A percentile compares a stretch with the other conserved stretches of the same genome.
These are phyloP conservation scores for Neodiprion pinetum DNA, from an alignment of 1,140 invertebrate species.

Conservation along the genomic window DNA sequence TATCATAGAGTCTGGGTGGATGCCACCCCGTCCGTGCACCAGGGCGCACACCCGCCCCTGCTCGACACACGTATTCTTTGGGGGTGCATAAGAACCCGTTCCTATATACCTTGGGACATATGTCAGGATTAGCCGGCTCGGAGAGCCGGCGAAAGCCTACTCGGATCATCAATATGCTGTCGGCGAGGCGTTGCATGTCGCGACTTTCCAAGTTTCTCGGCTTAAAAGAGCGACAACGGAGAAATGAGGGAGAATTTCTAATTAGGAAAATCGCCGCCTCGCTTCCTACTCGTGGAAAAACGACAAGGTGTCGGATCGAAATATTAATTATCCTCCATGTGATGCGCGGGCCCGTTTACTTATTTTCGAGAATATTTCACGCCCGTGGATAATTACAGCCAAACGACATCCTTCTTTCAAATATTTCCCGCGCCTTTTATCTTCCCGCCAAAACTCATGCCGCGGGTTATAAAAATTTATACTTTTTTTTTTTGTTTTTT, in stretches of 20 bases:
- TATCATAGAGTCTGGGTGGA: background rate
- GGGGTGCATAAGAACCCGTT: background rate
- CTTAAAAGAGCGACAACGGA: background rate
- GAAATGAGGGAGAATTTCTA: background rate
- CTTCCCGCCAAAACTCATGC: too few species aligned
- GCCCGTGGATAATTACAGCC: too few species aligned
- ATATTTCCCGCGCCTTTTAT: too few species aligned
- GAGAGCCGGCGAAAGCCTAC: background rate
- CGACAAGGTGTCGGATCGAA: too few species aligned
- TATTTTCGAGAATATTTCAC: too few species aligned
- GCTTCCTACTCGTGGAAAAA: too few species aligned
- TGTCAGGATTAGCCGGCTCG: constrained; percentile 11
- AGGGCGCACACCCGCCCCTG: background rate
- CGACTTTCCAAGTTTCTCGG: background rate
- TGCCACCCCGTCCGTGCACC: background rate
- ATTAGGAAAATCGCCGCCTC: too few species aligned
- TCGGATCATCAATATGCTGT: constrained; percentile 11
- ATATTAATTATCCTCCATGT: too few species aligned
- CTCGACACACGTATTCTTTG: constrained; percentile 9
- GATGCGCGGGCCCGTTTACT: too few species aligned
- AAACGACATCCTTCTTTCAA: too few species aligned
- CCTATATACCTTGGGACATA: background rate
- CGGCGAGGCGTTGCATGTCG: constrained; percentile 2
- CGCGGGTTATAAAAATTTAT: too few species aligned
- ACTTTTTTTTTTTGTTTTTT: too few species aligned